Evolutionary conservation across 2,888 invertebrate species (phyloP).

Genomic region (Coremacera marginata): DNA sequence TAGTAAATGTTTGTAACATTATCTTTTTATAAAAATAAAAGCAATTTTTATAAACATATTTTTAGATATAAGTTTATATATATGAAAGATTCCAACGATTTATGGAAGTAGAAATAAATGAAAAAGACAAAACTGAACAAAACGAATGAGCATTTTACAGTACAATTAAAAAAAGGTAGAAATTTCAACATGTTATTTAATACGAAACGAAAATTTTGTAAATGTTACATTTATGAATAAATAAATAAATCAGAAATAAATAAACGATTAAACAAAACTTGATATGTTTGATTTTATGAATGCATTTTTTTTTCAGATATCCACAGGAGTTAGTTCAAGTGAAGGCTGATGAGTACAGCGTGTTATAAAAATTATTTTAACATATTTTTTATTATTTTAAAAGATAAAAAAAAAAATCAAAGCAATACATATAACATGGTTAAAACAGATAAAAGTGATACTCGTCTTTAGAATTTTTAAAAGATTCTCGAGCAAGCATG

Average conservation of each 20-base stretch:
- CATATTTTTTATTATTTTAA: too few species aligned
- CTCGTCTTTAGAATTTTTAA: too few species aligned
- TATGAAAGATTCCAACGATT: conserved; percentile 6
- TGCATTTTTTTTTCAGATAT: background rate
- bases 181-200: conserved; percentile 48
- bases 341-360: too few species aligned
- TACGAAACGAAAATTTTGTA: background rate
- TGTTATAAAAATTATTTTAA: too few species aligned
- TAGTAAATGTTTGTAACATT: conserved; percentile 26
- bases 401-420: too few species aligned
- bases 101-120: background rate
- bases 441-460: too few species aligned
- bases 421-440: too few species aligned
- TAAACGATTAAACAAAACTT: background rate
- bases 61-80: conserved; percentile 19
- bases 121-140: background rate
- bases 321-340: too few species aligned
- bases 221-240: background rate
- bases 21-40: background rate
- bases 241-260: background rate
- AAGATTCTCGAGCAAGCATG: too few species aligned
- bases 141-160: conserved; percentile 62
- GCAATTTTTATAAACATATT: conserved; percentile 16
- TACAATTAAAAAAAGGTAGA: conserved; percentile 60
- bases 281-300: background rate